Evolutionary conservation across 2,797 vertebrate genomes (phyloP).

Genomic region (Vipera latastei): DNA sequence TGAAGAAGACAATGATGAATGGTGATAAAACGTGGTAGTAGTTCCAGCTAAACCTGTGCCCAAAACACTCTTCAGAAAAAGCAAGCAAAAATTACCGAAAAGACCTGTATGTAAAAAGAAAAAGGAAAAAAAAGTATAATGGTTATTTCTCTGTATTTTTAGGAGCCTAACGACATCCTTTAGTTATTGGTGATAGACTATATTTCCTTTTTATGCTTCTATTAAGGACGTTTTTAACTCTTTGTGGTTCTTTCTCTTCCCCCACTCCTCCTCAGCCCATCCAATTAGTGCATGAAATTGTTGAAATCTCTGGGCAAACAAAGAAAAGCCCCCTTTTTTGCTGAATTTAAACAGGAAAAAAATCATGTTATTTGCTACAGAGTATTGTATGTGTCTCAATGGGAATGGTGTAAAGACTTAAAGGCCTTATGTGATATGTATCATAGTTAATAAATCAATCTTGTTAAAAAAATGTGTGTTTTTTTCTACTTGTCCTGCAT

Average conservation of each 20-base stretch:
- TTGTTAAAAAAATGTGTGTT: slow-evolving; percentile 75
- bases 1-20: slow-evolving; percentile 73
- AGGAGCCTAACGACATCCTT: slow-evolving; percentile 79
- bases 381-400: slow-evolving; percentile 89
- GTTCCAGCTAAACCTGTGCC: slow-evolving; percentile 72
- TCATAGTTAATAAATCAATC: slow-evolving; percentile 98
- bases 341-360: slow-evolving; percentile 65
- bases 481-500: background rate
- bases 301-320: slow-evolving; percentile 48
- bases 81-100: slow-evolving; percentile 69
- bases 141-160: slow-evolving; percentile 80
- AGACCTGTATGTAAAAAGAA: slow-evolving; percentile 79
- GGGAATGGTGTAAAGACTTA: slow-evolving; percentile 91
- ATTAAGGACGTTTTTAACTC: slow-evolving; percentile 78
- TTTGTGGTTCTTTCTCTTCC: slow-evolving; percentile 77
- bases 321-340: slow-evolving; percentile 49
- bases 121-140: slow-evolving; percentile 32
- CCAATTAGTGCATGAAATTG: slow-evolving; percentile 88
- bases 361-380: slow-evolving; percentile 83
- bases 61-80: slow-evolving; percentile 45
- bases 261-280: slow-evolving; percentile 54
- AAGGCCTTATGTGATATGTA: slow-evolving; percentile 95
- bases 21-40: slow-evolving; percentile 79
- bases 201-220: slow-evolving; percentile 81
- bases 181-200: slow-evolving; percentile 83